Base-by-base conservation (phyloP, 2,113 vertebrate species). In the Sinosuthora webbiana region DNA sequence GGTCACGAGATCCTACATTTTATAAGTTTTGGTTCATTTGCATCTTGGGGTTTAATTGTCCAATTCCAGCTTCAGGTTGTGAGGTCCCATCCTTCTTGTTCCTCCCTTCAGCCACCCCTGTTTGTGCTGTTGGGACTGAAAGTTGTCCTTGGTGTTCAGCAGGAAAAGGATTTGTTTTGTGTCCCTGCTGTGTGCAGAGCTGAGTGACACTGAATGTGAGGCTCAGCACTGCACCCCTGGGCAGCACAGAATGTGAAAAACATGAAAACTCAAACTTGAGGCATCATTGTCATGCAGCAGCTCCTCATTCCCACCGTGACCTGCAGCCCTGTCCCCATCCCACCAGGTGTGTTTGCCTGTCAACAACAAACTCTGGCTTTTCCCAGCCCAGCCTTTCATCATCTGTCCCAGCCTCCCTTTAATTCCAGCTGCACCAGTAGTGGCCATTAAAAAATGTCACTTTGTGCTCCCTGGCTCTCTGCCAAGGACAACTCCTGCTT, bases 401-500 rank as follows among this genome's bases (percentile, higher is more conserved):
- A 91, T 93, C 86, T 62, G 45, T 86, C 62, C 37, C 9, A 74
- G 77, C 42, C 47, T 67, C 76, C 30, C 75, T 93, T 87, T 82
- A 83, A 94, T 95, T 97, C 96, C 69, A 83, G 92, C 79, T 93
- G 69, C 94, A 91, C 78, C 85, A 91, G 76, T 56, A 88, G 89
- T 78, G 94, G 73, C 90, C 62, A 31, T 77, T 92, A 95, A 92
- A 95, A 96, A 95, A 89, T n/a, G 70, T 55, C 93, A 47, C 90
- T 95, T 82, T 93, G 89, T 41, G 60, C 87, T 89, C 53, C 15
- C 35, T 90, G 97, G 95, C 91, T 31, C 6, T 13, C 25, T 27
- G 83, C 93, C 97, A 93, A 92, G 68, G 93, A 69, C 49, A 96
- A 63, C 93, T 95, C 87, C 89, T 91, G 69, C 94, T 96, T 93